Percentiles rank a stretch among this genome's conserved stretches.
phyloP scores from a whole-genome alignment of 2,888 invertebrate genomes.

The Lasioglossum calceatum region DNA sequence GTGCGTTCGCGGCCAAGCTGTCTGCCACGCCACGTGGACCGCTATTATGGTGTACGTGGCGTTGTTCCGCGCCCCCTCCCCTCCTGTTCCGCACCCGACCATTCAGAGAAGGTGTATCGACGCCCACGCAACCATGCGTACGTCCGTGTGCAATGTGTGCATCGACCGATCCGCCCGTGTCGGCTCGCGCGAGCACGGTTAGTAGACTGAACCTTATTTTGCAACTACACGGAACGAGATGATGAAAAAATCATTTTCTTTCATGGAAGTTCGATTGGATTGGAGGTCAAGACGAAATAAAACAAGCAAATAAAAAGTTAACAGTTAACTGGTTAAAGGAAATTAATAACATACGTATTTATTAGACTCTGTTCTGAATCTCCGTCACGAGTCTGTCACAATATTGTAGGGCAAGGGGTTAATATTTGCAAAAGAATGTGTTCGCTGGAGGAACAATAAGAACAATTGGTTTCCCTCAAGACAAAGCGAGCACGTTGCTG shows the following conservation, averaged over 20 bases:
- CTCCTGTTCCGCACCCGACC: conserved; percentile 38
- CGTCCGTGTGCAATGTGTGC: conserved; percentile 26
- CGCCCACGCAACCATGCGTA: conserved; percentile 54
- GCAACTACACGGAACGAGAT: background rate
- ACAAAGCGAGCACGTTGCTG: background rate
- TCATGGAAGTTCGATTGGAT: no score
- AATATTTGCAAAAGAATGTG: background rate
- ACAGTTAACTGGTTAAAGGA: no score
- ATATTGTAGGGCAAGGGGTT: no score
- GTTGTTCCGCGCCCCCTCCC: conserved; percentile 17
- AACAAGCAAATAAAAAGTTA: no score
- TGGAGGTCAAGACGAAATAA: no score
- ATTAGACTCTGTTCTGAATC: no score
- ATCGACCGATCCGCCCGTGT: background rate
- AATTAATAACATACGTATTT: no score
- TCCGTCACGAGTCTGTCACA: no score
- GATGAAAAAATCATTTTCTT: no score
- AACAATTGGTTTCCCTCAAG: background rate
- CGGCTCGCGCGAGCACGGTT: background rate
- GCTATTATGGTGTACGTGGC: conserved; percentile 45
- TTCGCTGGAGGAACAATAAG: background rate
- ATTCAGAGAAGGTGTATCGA: conserved; percentile 49
- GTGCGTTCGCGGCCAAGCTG: conserved; percentile 68
- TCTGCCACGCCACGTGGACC: conserved; percentile 62
- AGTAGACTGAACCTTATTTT: background rate